Conservation (phyloP, 1,140 invertebrate genomes). For the Caenorhabditis inopinata region DNA sequence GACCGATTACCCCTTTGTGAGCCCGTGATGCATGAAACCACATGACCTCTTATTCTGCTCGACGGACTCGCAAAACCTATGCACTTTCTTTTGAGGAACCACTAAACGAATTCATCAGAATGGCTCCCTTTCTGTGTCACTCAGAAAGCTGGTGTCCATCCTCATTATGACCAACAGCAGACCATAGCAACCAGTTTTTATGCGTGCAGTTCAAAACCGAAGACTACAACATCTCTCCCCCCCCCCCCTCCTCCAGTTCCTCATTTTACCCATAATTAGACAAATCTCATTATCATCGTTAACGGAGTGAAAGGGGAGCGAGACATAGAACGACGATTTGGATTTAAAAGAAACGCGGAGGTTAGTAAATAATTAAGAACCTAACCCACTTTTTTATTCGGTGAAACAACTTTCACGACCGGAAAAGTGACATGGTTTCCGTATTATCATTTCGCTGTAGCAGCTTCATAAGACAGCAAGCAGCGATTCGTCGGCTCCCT, state of each 20-base stretch:
- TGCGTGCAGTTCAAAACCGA: background rate
- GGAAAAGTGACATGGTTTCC: no score
- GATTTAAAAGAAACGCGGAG: background rate
- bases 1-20: background rate
- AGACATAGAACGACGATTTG: background rate
- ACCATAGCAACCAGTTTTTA: slow-evolving; percentile 19
- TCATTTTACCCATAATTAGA: slow-evolving; percentile 30
- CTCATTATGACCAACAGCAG: background rate
- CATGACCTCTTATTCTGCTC: slow-evolving; percentile 8
- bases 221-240: slow-evolving; percentile 3
- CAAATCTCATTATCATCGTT: background rate
- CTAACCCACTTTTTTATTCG: background rate
- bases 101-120: slow-evolving; percentile 20
- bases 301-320: no score
- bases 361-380: slow-evolving; percentile 10
- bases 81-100: background rate
- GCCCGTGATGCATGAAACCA: background rate
- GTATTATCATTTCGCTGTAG: no score
- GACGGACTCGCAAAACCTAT: background rate
- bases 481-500: no score
- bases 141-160: background rate
- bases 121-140: background rate
- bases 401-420: background rate
- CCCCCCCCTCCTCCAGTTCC: no score
- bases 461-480: no score